Percentiles rank a stretch among this genome's conserved stretches.
Conservation (phyloP, 2,888 invertebrate genomes). For the Pseudoips prasinana region DNA sequence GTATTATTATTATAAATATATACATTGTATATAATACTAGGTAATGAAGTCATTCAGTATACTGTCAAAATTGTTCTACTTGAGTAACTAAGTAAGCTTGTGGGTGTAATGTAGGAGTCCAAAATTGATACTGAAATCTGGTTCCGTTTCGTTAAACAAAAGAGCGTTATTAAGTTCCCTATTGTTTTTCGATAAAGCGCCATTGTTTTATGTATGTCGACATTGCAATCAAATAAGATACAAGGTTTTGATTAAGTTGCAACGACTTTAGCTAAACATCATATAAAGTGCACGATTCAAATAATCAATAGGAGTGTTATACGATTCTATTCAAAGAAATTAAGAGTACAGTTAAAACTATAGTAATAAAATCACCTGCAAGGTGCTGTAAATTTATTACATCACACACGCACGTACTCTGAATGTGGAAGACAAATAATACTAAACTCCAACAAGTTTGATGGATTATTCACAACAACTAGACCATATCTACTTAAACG, state of each 20-base stretch:
- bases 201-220: conserved; percentile 43
- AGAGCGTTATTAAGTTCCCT: conserved; percentile 44
- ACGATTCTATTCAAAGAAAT: too few species aligned
- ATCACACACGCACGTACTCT: too few species aligned
- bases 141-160: conserved; percentile 52
- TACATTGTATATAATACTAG: background rate
- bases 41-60: conserved; percentile 45
- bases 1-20: too few species aligned
- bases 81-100: conserved; percentile 33
- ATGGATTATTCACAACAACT: too few species aligned
- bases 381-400: too few species aligned
- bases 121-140: conserved; percentile 52
- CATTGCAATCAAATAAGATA: conserved; percentile 30
- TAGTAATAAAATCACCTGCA: too few species aligned
- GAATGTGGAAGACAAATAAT: too few species aligned
- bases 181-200: conserved; percentile 55
- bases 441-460: too few species aligned
- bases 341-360: too few species aligned
- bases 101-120: conserved; percentile 62
- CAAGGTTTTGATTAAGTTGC: conserved; percentile 15
- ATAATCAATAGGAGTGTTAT: too few species aligned
- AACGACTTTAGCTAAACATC: conserved; percentile 7
- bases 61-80: conserved; percentile 42
- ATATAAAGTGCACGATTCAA: too few species aligned
- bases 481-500: too few species aligned